phyloP scores from a whole-genome alignment of 2,797 vertebrate genomes.

The Gallinago nigripennis region DNA sequence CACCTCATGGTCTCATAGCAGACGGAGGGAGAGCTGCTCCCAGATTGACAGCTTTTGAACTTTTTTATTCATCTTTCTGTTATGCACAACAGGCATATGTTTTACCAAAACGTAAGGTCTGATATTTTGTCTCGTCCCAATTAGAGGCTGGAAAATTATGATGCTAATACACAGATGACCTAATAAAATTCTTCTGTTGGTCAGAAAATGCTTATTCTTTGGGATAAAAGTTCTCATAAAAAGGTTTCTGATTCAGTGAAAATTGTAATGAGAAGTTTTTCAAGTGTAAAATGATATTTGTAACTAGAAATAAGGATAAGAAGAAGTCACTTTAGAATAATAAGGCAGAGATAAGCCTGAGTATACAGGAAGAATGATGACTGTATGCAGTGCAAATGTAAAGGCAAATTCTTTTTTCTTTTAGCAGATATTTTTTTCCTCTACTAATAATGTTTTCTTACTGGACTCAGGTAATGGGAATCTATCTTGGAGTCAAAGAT shows the following conservation, averaged over 20 bases:
- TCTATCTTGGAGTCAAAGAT: background rate
- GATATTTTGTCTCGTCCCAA: background rate
- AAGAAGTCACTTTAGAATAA: background rate
- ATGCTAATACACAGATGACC: background rate
- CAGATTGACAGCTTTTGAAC: background rate
- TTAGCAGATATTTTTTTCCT: background rate
- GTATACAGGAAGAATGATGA: background rate
- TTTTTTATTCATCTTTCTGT: background rate
- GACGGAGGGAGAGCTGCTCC: background rate
- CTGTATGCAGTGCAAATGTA: background rate
- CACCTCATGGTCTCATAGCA: background rate
- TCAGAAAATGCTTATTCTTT: background rate
- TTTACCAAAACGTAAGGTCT: background rate
- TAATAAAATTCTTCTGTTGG: background rate
- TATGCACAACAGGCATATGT: background rate
- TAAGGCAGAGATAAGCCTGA: background rate
- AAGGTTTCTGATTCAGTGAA: background rate
- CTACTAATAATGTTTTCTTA: background rate
- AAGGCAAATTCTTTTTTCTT: background rate
- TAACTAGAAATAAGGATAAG: background rate
- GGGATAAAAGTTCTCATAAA: background rate
- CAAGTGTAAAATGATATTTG: background rate
- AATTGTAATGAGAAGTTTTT: background rate
- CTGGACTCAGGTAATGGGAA: background rate
- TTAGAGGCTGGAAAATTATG: background rate